These are phyloP conservation scores for Tiphia femorata DNA, from an alignment of 2,888 invertebrate genomes.

Conservation along the genomic window DNA sequence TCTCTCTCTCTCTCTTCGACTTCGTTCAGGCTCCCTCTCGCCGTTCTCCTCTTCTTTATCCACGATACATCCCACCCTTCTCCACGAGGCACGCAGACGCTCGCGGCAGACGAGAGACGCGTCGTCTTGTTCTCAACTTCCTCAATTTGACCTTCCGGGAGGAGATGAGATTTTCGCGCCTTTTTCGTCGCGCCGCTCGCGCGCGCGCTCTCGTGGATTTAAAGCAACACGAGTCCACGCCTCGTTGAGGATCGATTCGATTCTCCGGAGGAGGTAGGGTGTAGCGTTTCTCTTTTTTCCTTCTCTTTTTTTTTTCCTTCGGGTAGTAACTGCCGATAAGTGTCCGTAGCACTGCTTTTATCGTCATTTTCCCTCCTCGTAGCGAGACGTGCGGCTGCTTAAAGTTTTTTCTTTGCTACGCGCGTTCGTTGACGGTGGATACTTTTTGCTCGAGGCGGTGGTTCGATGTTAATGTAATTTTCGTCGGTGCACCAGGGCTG, in stretches of 20 bases:
- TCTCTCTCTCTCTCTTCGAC: slow-evolving; percentile 18
- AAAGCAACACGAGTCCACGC: too few relatives aligned
- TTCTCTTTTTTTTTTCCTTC: neutral
- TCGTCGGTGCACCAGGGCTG: too few relatives aligned
- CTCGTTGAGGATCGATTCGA: too few relatives aligned
- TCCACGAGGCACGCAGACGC: slow-evolving; percentile 36
- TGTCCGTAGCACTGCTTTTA: too few relatives aligned
- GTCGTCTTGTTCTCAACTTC: slow-evolving; percentile 53
- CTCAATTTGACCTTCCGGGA: slow-evolving; percentile 44
- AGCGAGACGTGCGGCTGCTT: neutral
- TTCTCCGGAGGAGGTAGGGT: too few relatives aligned
- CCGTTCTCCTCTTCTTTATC: slow-evolving; percentile 16
- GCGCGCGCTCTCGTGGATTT: neutral
- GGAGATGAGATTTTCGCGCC: slow-evolving; percentile 11
- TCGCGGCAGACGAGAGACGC: slow-evolving; percentile 45
- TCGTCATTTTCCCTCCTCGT: neutral
- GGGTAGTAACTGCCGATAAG: too few relatives aligned
- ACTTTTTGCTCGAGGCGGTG: neutral
- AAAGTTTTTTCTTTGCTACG: neutral
- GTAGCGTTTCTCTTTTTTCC: neutral
- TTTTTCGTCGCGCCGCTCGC: neutral
- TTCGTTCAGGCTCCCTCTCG: neutral
- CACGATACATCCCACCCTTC: slow-evolving; percentile 27
- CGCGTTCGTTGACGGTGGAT: neutral
- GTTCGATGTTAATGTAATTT: neutral